Percentiles rank a stretch among this genome's conserved stretches.
phyloP scores from a whole-genome alignment of 2,888 invertebrate species.

The Gisinianus flammeolus region DNA sequence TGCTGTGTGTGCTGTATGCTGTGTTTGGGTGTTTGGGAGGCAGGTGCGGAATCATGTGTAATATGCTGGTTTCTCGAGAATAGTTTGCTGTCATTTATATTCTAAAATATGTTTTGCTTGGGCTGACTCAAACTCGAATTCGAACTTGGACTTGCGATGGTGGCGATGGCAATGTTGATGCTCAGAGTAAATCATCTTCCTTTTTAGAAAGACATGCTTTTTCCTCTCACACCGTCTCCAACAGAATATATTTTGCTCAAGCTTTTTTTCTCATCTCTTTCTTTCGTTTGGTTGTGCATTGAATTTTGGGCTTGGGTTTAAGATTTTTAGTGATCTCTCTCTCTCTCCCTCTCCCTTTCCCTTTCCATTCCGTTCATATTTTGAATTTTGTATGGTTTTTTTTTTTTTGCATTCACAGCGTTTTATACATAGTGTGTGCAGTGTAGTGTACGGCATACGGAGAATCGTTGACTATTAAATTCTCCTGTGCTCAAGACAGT shows the following conservation, averaged over 20 bases:
- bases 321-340: too few species aligned
- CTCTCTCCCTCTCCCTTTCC: too few species aligned
- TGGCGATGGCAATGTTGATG: slow-evolving; percentile 23
- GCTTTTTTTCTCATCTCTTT: background rate
- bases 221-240: background rate
- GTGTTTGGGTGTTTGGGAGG: background rate
- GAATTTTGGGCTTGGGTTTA: too few species aligned
- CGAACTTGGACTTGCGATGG: slow-evolving; percentile 1
- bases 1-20: too few species aligned
- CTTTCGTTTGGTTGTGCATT: background rate
- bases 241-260: background rate
- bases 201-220: slow-evolving; percentile 11
- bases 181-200: slow-evolving; percentile 25
- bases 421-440: too few species aligned
- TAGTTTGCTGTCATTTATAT: slow-evolving; percentile 12
- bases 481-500: background rate
- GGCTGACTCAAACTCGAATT: background rate
- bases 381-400: too few species aligned
- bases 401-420: too few species aligned
- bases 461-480: too few species aligned
- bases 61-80: background rate
- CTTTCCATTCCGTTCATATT: too few species aligned
- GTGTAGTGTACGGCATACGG: too few species aligned
- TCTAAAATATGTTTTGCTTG: slow-evolving; percentile 23
- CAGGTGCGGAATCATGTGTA: background rate